phyloP scores from a whole-genome alignment of 2,113 vertebrate species.

The Hemiprocne comata region DNA sequence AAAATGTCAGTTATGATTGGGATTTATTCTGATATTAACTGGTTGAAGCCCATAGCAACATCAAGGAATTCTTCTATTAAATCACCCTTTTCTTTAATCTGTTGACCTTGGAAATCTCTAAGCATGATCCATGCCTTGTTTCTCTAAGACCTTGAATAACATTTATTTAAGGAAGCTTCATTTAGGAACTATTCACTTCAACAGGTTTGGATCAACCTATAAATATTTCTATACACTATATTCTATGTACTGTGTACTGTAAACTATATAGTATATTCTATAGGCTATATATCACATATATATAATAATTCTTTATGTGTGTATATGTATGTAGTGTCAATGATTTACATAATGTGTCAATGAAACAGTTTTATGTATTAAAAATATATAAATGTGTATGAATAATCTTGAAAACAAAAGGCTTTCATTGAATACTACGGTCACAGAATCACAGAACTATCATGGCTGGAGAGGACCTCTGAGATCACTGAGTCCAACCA shows the following conservation, averaged over 20 bases:
- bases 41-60: neutral
- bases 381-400: neutral
- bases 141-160: neutral
- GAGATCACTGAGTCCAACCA: too few species aligned
- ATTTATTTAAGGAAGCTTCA: neutral
- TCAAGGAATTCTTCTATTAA: neutral
- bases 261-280: neutral
- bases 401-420: neutral
- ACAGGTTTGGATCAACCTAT: neutral
- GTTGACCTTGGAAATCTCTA: neutral
- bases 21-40: neutral
- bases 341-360: neutral
- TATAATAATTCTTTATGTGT: neutral
- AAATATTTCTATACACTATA: neutral
- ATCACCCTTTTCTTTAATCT: neutral
- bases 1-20: neutral
- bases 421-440: neutral
- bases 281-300: neutral
- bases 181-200: neutral
- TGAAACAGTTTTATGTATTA: neutral
- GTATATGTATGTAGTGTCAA: neutral
- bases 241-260: neutral
- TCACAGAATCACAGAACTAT: neutral
- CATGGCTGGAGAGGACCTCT: too few species aligned
- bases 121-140: neutral